Conservation (phyloP, 35 echinoderm and acorn worm species). For the Ophiothrix spiculata region DNA sequence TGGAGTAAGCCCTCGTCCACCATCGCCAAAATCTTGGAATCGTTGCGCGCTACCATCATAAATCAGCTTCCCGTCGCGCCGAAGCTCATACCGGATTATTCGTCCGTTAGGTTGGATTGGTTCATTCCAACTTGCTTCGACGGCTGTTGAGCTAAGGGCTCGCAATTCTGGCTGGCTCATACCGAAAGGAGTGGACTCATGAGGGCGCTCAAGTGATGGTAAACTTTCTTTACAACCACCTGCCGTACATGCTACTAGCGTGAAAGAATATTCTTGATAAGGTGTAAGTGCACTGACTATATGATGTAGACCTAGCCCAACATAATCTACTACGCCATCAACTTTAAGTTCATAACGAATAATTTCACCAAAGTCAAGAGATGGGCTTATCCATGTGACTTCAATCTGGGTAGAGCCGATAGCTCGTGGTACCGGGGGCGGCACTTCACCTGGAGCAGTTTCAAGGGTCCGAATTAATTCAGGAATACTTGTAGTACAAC, state of each 20-base stretch:
- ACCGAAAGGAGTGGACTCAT: slow-evolving; percentile 66
- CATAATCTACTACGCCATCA: slow-evolving; percentile 57
- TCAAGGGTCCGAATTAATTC: slow-evolving; percentile 74
- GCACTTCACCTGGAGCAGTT: slow-evolving; percentile 73
- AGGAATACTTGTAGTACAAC: slow-evolving; percentile 71
- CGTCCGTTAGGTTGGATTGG: slow-evolving; percentile 75
- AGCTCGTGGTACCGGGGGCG: slow-evolving; percentile 53
- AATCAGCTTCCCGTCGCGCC: slow-evolving; percentile 77
- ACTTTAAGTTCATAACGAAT: slow-evolving; percentile 69
- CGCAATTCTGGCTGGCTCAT: slow-evolving; percentile 70
- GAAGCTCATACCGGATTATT: slow-evolving; percentile 72
- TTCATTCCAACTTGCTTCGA: slow-evolving; percentile 76
- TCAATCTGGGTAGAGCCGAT: slow-evolving; percentile 74
- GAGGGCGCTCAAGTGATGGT: slow-evolving; percentile 58
- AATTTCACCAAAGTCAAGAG: slow-evolving; percentile 78
- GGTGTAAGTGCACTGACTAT: slow-evolving; percentile 52
- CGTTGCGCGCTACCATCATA: slow-evolving; percentile 72
- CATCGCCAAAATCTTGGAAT: slow-evolving; percentile 95
- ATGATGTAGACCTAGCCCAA: slow-evolving; percentile 25
- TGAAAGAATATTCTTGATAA: slow-evolving; percentile 85
- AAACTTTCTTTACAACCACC: slow-evolving; percentile 87
- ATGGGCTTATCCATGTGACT: slow-evolving; percentile 84
- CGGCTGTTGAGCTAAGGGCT: slow-evolving; percentile 57
- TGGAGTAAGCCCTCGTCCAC: slow-evolving; percentile 65
- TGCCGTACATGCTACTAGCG: slow-evolving; percentile 75